These are phyloP conservation scores for Thymelicus acteon DNA, from an alignment of 2,888 invertebrate species.

Conservation along the genomic window DNA sequence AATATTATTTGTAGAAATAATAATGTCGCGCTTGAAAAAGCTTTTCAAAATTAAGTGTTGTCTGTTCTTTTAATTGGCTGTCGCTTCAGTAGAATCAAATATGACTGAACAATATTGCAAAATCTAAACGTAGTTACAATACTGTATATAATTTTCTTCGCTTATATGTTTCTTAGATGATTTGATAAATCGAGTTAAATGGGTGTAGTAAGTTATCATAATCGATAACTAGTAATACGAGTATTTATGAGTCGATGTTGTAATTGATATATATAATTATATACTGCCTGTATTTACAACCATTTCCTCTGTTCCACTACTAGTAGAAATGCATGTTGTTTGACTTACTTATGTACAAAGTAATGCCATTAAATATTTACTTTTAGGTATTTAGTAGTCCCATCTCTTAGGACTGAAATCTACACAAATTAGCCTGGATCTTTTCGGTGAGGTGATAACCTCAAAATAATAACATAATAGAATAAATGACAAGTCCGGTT, in stretches of 20 bases:
- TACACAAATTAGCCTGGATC: too few species aligned
- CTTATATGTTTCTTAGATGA: neutral
- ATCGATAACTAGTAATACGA: neutral
- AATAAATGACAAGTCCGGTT: too few species aligned
- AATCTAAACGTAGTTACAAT: neutral
- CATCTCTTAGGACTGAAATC: too few species aligned
- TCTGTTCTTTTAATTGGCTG: conserved; percentile 37
- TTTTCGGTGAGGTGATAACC: too few species aligned
- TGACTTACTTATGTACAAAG: too few species aligned
- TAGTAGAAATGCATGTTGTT: conserved; percentile 42
- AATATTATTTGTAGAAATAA: conserved; percentile 4
- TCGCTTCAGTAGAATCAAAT: conserved; percentile 36
- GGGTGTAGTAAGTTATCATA: neutral
- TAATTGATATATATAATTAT: too few species aligned
- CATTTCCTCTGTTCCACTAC: conserved; percentile 80
- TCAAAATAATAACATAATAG: too few species aligned
- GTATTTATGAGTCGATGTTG: neutral
- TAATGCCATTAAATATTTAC: too few species aligned
- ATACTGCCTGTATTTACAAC: conserved; percentile 58
- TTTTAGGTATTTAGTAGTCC: too few species aligned
- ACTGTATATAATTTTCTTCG: neutral
- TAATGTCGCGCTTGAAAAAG: conserved; percentile 20
- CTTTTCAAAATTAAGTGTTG: conserved; percentile 7
- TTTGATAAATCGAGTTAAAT: neutral
- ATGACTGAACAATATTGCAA: neutral